These are phyloP conservation scores for Australoheros facetus DNA, from an alignment of 2,797 vertebrate genomes.

Conservation along the genomic window DNA sequence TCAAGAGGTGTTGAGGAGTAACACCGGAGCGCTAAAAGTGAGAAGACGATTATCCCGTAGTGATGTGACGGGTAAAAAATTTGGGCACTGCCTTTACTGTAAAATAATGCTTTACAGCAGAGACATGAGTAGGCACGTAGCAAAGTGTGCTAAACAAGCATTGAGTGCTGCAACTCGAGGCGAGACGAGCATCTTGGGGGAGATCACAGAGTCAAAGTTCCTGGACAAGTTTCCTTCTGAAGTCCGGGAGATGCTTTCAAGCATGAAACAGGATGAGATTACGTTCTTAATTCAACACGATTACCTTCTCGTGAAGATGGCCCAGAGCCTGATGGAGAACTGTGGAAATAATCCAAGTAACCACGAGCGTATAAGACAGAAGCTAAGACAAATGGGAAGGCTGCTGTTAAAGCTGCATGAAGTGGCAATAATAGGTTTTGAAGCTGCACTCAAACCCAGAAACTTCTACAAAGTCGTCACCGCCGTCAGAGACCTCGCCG, in stretches of 20 bases:
- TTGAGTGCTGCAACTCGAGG: background rate
- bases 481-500: constrained; percentile 26
- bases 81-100: constrained; percentile 48
- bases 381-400: constrained; percentile 53
- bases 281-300: constrained; percentile 45
- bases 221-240: background rate
- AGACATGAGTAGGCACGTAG: constrained; percentile 13
- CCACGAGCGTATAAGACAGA: constrained; percentile 32
- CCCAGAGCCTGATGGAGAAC: constrained; percentile 37
- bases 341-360: constrained; percentile 17
- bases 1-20: constrained; percentile 40
- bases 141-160: constrained; percentile 15
- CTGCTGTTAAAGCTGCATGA: constrained; percentile 49
- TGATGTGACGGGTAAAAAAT: rapidly evolving
- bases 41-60: background rate
- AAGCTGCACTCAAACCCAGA: constrained; percentile 43
- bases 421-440: constrained; percentile 33
- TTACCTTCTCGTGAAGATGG: constrained; percentile 46
- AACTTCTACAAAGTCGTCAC: constrained; percentile 52
- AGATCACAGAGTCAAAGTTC: background rate
- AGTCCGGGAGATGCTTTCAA: constrained; percentile 38
- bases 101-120: constrained; percentile 18
- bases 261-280: constrained; percentile 50
- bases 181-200: background rate
- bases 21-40: constrained; percentile 46